A percentile compares a stretch with the other conserved stretches of the same genome.
Conservation (phyloP, 2,888 invertebrate genomes). For the Nasonia oneida region DNA sequence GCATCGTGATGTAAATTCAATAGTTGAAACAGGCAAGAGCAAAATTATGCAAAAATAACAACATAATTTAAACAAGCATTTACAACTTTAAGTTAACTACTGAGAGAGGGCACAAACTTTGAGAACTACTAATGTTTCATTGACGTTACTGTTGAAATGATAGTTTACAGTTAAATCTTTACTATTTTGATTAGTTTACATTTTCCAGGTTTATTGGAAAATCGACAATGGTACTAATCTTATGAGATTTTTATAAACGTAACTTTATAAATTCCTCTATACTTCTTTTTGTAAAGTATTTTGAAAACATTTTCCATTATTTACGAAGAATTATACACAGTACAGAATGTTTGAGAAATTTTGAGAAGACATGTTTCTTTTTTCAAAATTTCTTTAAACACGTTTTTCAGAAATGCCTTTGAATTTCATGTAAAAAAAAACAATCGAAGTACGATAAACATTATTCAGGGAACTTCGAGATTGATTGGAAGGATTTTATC, state of each 20-base stretch:
- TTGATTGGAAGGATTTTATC: constrained; percentile 33
- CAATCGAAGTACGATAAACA: constrained; percentile 40
- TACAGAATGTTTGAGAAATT: constrained; percentile 46
- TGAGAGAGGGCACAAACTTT: constrained; percentile 60
- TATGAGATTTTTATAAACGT: constrained; percentile 43
- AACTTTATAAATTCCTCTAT: constrained; percentile 47
- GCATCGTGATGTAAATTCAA: constrained; percentile 76
- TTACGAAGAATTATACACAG: constrained; percentile 46
- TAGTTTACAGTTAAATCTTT: constrained; percentile 58
- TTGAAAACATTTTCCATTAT: constrained; percentile 45
- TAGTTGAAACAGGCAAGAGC: constrained; percentile 55
- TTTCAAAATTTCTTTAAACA: constrained; percentile 47
- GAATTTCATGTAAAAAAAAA: constrained; percentile 47
- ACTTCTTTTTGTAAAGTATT: constrained; percentile 49
- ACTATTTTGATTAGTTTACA: constrained; percentile 54
- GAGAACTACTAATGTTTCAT: constrained; percentile 56
- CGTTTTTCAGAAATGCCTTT: constrained; percentile 49
- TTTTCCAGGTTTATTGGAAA: constrained; percentile 41
- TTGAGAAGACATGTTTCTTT: constrained; percentile 37
- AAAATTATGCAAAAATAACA: constrained; percentile 50
- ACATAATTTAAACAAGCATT: constrained; percentile 57
- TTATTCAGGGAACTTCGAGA: constrained; percentile 26
- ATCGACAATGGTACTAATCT: constrained; percentile 44
- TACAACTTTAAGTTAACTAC: constrained; percentile 58
- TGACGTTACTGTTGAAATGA: constrained; percentile 60